phyloP scores from a whole-genome alignment of 2,888 invertebrate species.

The Spodoptera picta region DNA sequence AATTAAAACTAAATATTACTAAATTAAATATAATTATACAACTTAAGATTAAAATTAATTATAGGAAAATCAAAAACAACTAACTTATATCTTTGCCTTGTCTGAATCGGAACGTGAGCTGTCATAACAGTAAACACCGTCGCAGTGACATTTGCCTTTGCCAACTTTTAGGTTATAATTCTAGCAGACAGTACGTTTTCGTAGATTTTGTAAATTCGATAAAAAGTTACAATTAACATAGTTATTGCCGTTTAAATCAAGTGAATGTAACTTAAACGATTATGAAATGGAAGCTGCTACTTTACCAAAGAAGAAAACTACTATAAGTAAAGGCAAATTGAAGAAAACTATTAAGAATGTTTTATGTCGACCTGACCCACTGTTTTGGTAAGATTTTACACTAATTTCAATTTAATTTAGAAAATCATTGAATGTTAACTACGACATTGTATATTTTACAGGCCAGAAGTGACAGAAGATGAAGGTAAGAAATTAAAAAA shows the following conservation, averaged over 20 bases:
- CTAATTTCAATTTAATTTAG: not conserved
- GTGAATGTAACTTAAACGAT: not conserved
- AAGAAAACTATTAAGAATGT: conserved; percentile 84
- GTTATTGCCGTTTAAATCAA: not conserved
- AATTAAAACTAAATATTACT: too few species aligned
- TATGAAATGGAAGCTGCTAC: conserved; percentile 70
- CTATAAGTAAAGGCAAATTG: conserved; percentile 78
- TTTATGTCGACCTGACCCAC: conserved; percentile 78
- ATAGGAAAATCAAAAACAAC: too few species aligned
- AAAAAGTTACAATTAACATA: too few species aligned
- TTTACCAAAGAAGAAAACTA: conserved; percentile 72
- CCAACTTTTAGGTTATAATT: conserved; percentile 20
- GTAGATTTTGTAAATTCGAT: too few species aligned
- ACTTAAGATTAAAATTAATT: too few species aligned
- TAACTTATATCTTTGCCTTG: too few species aligned
- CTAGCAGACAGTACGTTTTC: too few species aligned
- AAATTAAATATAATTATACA: too few species aligned
- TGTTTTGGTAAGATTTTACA: conserved; percentile 71
- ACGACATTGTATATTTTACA: conserved; percentile 45
- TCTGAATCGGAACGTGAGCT: too few species aligned
- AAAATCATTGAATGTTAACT: not conserved
- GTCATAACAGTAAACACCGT: not conserved
- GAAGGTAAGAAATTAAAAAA: conserved; percentile 62
- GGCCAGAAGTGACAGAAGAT: conserved; percentile 72
- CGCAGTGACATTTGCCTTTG: not conserved